A percentile compares a stretch with the other conserved stretches of the same genome.
These are phyloP conservation scores for Pristionchus entomophagus DNA, from an alignment of 2,888 invertebrate genomes.

Conservation along the genomic window DNA sequence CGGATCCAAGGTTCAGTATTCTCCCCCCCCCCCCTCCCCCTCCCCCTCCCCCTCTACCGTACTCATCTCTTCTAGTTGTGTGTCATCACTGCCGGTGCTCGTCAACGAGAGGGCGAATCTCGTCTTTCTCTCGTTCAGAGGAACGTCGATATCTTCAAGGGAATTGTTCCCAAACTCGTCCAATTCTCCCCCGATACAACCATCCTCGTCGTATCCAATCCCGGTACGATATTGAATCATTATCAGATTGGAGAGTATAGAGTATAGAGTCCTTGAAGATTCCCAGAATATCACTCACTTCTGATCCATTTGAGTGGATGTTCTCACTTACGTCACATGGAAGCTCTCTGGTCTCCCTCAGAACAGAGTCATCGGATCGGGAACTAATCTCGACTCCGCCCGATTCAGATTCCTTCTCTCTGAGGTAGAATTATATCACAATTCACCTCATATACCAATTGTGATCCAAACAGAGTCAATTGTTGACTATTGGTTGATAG, in stretches of 20 bases:
- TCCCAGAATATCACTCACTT: too few species aligned
- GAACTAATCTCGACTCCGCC: slow-evolving; percentile 93
- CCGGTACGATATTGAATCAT: slow-evolving; percentile 78
- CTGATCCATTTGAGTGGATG: slow-evolving; percentile 82
- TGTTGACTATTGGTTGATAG: too few species aligned
- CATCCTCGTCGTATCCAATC: slow-evolving; percentile 90
- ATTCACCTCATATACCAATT: neutral
- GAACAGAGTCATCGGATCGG: slow-evolving; percentile 90
- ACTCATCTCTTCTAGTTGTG: slow-evolving; percentile 82
- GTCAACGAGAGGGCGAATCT: slow-evolving; percentile 91
- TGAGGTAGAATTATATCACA: slow-evolving; percentile 79
- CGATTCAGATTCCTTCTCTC: slow-evolving; percentile 91
- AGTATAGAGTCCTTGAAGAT: too few species aligned
- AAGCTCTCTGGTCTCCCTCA: slow-evolving; percentile 91
- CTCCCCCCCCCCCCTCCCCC: neutral
- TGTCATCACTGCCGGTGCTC: slow-evolving; percentile 91
- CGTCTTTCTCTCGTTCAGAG: slow-evolving; percentile 90
- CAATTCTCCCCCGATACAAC: slow-evolving; percentile 89
- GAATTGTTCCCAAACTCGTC: slow-evolving; percentile 87
- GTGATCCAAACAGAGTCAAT: neutral
- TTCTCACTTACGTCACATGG: slow-evolving; percentile 95
- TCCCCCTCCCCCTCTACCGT: neutral
- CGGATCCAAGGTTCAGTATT: slow-evolving; percentile 77
- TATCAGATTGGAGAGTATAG: neutral
- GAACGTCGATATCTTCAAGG: slow-evolving; percentile 87